Percentiles rank a stretch among this genome's conserved stretches.
Conservation (phyloP, 2,888 invertebrate species). For the Hylaea fasciaria region DNA sequence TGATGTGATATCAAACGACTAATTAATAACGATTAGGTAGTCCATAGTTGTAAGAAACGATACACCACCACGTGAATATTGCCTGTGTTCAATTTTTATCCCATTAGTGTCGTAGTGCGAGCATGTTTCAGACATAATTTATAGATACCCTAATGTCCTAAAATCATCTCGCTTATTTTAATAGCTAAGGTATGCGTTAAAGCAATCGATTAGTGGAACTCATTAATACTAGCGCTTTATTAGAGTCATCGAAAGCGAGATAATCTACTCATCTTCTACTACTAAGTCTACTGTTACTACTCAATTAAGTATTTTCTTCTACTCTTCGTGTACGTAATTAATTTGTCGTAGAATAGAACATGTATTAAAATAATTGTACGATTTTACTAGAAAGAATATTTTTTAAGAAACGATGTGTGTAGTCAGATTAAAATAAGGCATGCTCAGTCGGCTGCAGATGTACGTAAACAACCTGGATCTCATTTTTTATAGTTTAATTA, state of each 20-base stretch:
- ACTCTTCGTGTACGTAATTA: slow-evolving; percentile 55
- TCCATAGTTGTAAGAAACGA: slow-evolving; percentile 54
- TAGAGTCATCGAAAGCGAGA: slow-evolving; percentile 58
- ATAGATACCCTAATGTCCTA: slow-evolving; percentile 42
- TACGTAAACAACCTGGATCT: background rate
- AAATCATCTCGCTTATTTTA: slow-evolving; percentile 56
- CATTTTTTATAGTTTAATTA: background rate
- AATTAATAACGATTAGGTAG: slow-evolving; percentile 12
- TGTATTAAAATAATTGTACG: slow-evolving; percentile 74
- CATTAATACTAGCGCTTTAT: slow-evolving; percentile 60
- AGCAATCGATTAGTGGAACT: slow-evolving; percentile 38
- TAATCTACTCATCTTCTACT: slow-evolving; percentile 32
- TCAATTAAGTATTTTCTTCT: slow-evolving; percentile 52
- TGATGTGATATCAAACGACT: slow-evolving; percentile 11
- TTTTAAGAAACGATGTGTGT: slow-evolving; percentile 58
- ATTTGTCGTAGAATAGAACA: slow-evolving; percentile 84
- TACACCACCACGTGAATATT: slow-evolving; percentile 72
- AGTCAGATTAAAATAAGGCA: slow-evolving; percentile 52
- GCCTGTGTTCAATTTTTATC: slow-evolving; percentile 77
- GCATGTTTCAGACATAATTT: slow-evolving; percentile 22
- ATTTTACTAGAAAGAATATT: slow-evolving; percentile 71
- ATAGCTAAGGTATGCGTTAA: slow-evolving; percentile 41
- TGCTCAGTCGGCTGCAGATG: slow-evolving; percentile 27
- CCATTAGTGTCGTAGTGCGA: slow-evolving; percentile 41
- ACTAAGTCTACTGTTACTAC: slow-evolving; percentile 53